Evolutionary conservation across 2,797 vertebrate genomes (phyloP), one percentile per base, ranked within the genome.

Genomic region (Eleutherodactylus coqui): DNA sequence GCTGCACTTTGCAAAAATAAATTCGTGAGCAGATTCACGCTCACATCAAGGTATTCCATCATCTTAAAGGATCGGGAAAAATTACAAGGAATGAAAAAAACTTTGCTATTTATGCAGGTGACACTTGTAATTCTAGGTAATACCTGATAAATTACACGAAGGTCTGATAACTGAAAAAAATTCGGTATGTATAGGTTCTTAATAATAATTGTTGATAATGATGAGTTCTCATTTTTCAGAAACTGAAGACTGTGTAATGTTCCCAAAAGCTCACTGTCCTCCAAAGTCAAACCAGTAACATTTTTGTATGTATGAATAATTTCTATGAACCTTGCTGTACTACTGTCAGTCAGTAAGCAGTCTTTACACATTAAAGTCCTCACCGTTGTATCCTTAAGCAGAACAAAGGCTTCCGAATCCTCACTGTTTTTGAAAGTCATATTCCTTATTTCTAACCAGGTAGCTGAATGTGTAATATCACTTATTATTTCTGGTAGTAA

Each of bases 31-130:
- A 96, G 90, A 88, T 96, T 96, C 49, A 89, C 90, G 75, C 90
- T 92, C 3, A 96, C 86, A 89, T 96, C 96, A 67, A 96, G 89
- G 88, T 94, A 95, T 19, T 92, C 70, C 38, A 96, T 60, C 1
- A 92, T 92, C 13, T 0, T 55, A 82, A 96, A 92, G 58, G 79
- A 1, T 4, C 0, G n/a, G 7, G 94, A 92, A 73, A 95, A 89
- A 0, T 0, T 0, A 34, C 92, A 95, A 6, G 95, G 88, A 77
- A 96, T 94, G 73, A 96, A 90, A 53, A 94, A 96, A 38, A 96
- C 93, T 0, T 89, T 94, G 62, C 93, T 86, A 41, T 91, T 93
- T 86, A 88, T 87, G 9, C 95, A 36, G 2, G 90, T 93, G 43
- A 95, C 41, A 21, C 75, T 90, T 81, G 90, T 93, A 16, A 95